These are phyloP conservation scores for Drosophila quinaria DNA, from an alignment of 2,888 invertebrate species.

Conservation along the genomic window DNA sequence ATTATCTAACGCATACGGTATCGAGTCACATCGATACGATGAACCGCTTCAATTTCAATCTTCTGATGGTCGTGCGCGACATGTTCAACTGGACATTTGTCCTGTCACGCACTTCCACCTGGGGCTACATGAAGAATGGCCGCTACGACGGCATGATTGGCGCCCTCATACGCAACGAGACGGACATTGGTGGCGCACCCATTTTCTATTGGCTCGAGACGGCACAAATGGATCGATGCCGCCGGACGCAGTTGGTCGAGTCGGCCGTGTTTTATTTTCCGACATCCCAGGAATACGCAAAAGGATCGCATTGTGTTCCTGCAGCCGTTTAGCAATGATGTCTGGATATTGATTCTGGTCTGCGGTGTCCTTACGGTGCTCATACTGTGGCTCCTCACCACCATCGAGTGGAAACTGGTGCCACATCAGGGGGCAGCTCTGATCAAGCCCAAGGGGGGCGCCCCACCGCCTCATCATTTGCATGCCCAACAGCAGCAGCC, in stretches of 20 bases:
- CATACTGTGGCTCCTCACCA: constrained; percentile 75
- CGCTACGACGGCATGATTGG: constrained; percentile 89
- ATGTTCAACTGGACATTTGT: constrained; percentile 88
- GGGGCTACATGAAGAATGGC: constrained; percentile 88
- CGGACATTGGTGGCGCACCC: constrained; percentile 90
- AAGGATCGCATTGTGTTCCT: constrained; percentile 88
- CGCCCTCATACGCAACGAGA: constrained; percentile 87
- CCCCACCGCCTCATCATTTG: constrained; percentile 26
- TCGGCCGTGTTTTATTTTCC: constrained; percentile 89
- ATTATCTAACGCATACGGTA: constrained; percentile 87
- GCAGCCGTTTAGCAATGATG: constrained; percentile 87
- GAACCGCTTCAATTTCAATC: constrained; percentile 88
- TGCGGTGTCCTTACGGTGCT: constrained; percentile 83
- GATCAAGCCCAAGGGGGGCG: constrained; percentile 71
- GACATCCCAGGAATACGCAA: constrained; percentile 88
- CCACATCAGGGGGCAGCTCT: constrained; percentile 57
- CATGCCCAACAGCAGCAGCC: background rate
- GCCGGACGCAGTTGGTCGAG: constrained; percentile 72
- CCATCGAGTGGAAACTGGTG: constrained; percentile 67
- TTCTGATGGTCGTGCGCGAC: constrained; percentile 88
- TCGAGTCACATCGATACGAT: constrained; percentile 88
- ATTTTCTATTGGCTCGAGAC: constrained; percentile 89
- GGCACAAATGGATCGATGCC: constrained; percentile 87
- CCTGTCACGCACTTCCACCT: constrained; percentile 86
- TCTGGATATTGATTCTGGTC: constrained; percentile 87